Evolutionary conservation across 2,113 vertebrate species (phyloP), one percentile per base, ranked within the genome.

Genomic region (Oreamnos americanus): DNA sequence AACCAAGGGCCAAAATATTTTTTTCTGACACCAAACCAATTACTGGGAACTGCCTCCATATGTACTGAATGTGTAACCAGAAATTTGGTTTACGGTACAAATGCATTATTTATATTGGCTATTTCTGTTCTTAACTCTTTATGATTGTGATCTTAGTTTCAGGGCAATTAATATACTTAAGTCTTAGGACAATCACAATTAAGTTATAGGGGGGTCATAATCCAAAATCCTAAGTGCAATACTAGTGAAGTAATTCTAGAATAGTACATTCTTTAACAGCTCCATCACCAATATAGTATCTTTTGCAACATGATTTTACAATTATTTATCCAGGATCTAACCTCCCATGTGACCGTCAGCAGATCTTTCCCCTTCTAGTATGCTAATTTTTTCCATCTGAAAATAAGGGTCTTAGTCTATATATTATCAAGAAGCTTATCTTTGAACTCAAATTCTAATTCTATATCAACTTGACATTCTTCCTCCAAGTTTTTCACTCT

Each of bases 401-500:
- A 96, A 91, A 43, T 55, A 91, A 94, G 11, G 13, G 3, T 78
- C 43, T 71, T n/a, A 11, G 3, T 91, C 25, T 57, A 33, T 39
- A 71, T 90, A 30, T 58, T 62, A 84, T 19, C 11, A 39, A 87
- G 15, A 62, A 64, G 8, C 3, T 2, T 86, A 51, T 78, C 30
- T 89, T 58, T 95, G 25, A 91, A 71, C 86, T 91, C 49, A 47
- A 86, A 45, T 62, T 96, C 36, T 84, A 39, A 96, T 87, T 93
- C 87, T 90, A 7, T 81, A 81, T 55, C 51, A 85, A 86, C 49
- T 58, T 84, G 64, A 81, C 74, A 95, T 81, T 60, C 93, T 96
- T 97, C 95, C 45, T 49, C 84, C 1, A 47, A 88, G 58, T 49
- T 92, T 98, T 95, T 45, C 55, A 86, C 15, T 96, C 83, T 94